These are phyloP conservation scores for Azorinus chamasolen DNA, from an alignment of 2,888 invertebrate species.

Conservation along the genomic window DNA sequence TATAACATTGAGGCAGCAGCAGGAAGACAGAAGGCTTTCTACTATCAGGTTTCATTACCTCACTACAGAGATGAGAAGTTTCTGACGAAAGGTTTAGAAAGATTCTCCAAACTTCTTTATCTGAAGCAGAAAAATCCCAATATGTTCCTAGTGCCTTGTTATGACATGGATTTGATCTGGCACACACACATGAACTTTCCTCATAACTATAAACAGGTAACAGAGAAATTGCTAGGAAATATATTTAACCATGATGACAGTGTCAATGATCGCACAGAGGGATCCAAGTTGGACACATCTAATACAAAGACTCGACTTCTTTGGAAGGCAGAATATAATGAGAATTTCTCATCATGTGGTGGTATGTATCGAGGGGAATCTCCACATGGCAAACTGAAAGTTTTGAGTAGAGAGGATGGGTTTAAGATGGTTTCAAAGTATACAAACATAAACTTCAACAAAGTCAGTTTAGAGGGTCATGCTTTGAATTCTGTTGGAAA, in stretches of 20 bases:
- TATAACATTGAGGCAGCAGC: slow-evolving; percentile 86
- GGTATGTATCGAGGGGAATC: slow-evolving; percentile 87
- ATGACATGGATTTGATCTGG: slow-evolving; percentile 87
- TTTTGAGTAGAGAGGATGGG: slow-evolving; percentile 78
- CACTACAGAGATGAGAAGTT: slow-evolving; percentile 87
- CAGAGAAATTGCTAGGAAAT: slow-evolving; percentile 68
- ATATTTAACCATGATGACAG: slow-evolving; percentile 87
- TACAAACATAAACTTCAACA: slow-evolving; percentile 61
- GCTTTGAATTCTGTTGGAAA: slow-evolving; percentile 61
- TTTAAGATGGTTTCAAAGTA: slow-evolving; percentile 75
- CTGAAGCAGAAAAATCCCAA: slow-evolving; percentile 85
- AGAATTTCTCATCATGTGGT: slow-evolving; percentile 85
- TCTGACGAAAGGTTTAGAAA: slow-evolving; percentile 83
- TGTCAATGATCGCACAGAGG: slow-evolving; percentile 86
- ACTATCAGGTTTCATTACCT: slow-evolving; percentile 87
- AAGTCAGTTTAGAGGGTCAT: slow-evolving; percentile 55
- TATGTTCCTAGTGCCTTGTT: slow-evolving; percentile 87
- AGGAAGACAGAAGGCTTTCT: slow-evolving; percentile 86
- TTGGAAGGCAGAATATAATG: slow-evolving; percentile 86
- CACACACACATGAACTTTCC: slow-evolving; percentile 87
- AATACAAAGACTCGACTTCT: slow-evolving; percentile 86
- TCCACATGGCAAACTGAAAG: slow-evolving; percentile 85
- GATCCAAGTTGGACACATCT: slow-evolving; percentile 85
- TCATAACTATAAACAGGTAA: slow-evolving; percentile 76
- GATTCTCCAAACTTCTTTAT: slow-evolving; percentile 86